Base-by-base conservation (phyloP, 92 coral and sea anemone genomes). In the Umimayanthus kanabou region DNA sequence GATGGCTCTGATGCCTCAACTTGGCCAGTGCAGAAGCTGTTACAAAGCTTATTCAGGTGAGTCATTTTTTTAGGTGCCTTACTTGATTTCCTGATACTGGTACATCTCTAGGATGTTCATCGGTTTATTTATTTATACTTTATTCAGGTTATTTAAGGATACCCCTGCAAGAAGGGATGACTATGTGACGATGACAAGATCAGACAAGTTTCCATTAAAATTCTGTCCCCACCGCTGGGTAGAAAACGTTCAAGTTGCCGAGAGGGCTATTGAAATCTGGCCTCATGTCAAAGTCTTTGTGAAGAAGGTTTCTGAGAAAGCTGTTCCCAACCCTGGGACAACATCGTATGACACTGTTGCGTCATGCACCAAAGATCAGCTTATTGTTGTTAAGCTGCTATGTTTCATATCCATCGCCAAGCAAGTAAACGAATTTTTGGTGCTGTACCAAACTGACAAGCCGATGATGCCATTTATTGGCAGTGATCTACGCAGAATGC, bases 141-240 rank as follows among this genome's bases (percentile, higher is more conserved):
- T 87, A 71, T 87, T 87, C 85, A 77, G 50, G 85, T 87, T 87
- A 74, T 87, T 87, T 39, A 87, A 78, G 73, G 66, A 87, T 73
- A 50, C 88, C 2, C 83, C 76, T 55, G 89, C 85, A 77, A 76
- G 85, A 58, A 76, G 76, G 43, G 81, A 85, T 40, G 88, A 85
- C 55, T 75, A 85, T 85, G 67, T 75, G 71, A 71, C 82, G 43
- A 82, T 66, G 39, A 78, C 89, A 78, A 85, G 83, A 77, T 87
- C 89, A 75, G 65, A 77, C 81, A 47, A 77, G 50, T 87, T 79
- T 58, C 85, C 89, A 87, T 79, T 87, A 40, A 65, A 78, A 78
- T 87, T 58, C 78, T 87, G 89, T 77, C 79, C 85, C 40, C 90
- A 79, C 80, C 79, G 85, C 78, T 79, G 90, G 90, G 90, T 39